Percentiles rank a stretch among this genome's conserved stretches.
phyloP scores from a whole-genome alignment of 1,140 invertebrate genomes.

The Drosophila neocordata region DNA sequence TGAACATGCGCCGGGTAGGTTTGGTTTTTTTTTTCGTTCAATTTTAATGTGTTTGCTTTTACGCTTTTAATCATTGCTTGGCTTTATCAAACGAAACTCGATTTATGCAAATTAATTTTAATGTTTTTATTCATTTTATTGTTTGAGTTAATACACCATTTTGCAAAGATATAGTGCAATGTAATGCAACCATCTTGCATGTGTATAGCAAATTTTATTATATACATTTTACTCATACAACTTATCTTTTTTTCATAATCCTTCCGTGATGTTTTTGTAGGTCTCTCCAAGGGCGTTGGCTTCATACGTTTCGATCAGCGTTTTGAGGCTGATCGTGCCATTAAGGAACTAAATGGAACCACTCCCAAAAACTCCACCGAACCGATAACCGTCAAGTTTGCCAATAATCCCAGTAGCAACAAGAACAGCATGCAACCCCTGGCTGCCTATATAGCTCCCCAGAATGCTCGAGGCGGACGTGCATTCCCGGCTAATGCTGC shows the following conservation, averaged over 20 bases:
- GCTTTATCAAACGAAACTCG: background rate
- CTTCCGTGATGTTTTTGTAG: conserved; percentile 84
- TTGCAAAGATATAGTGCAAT: background rate
- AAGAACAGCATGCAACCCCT: conserved; percentile 96
- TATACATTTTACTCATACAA: conserved; percentile 26
- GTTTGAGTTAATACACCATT: background rate
- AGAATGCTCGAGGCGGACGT: conserved; percentile 86
- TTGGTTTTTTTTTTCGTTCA: conserved; percentile 39
- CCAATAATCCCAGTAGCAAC: conserved; percentile 98
- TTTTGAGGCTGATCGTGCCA: conserved; percentile 97
- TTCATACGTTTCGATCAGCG: conserved; percentile 99
- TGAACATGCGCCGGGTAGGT: conserved; percentile 70
- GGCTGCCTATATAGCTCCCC: conserved; percentile 95
- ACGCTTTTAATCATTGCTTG: conserved; percentile 5
- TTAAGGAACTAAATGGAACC: conserved; percentile 98
- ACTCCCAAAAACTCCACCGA: conserved; percentile 97
- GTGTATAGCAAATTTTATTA: background rate
- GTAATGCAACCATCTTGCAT: background rate
- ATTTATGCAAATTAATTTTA: background rate
- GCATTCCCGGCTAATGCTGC: conserved; percentile 90
- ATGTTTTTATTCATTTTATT: background rate
- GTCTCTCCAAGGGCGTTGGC: conserved; percentile 99
- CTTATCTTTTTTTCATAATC: conserved; percentile 24
- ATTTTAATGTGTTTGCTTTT: conserved; percentile 10
- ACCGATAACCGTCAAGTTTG: conserved; percentile 99